These are phyloP conservation scores for Leptopterna dolabrata DNA, from an alignment of 2,888 invertebrate genomes.

Conservation along the genomic window DNA sequence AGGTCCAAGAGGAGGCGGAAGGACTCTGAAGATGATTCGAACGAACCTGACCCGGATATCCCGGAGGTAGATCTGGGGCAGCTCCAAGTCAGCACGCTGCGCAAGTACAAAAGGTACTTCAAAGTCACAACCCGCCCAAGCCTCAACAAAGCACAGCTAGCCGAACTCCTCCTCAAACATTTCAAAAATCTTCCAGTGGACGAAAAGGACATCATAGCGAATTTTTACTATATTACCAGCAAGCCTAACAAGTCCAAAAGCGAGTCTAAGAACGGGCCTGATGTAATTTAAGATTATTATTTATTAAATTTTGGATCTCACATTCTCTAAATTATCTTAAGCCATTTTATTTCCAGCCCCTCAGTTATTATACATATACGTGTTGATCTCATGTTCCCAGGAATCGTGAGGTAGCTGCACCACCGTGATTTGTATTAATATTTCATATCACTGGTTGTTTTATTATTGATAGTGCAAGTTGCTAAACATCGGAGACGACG, in stretches of 20 bases:
- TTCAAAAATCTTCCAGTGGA: constrained; percentile 94
- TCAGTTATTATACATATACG: too few relatives aligned
- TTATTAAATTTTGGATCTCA: constrained; percentile 31
- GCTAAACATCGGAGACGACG: too few relatives aligned
- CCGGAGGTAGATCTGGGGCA: constrained; percentile 95
- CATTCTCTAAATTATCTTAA: background rate
- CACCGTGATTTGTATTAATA: too few relatives aligned
- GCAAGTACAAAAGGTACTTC: constrained; percentile 92
- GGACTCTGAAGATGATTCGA: constrained; percentile 94
- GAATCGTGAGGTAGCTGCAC: too few relatives aligned
- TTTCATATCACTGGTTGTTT: too few relatives aligned
- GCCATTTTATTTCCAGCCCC: too few relatives aligned
- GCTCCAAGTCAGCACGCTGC: constrained; percentile 91
- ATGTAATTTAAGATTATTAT: constrained; percentile 49
- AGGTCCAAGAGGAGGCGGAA: constrained; percentile 90
- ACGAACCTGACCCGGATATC: constrained; percentile 90
- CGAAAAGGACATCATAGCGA: constrained; percentile 94
- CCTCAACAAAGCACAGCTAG: constrained; percentile 93
- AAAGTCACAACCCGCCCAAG: constrained; percentile 92
- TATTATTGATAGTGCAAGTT: too few relatives aligned
- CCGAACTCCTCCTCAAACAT: constrained; percentile 94
- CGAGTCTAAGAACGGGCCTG: constrained; percentile 80
- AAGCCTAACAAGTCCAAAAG: constrained; percentile 45
- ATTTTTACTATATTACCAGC: constrained; percentile 85
- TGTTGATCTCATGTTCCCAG: too few relatives aligned